Base-by-base conservation (phyloP, 2,888 invertebrate genomes). In the Sturmia bella region DNA sequence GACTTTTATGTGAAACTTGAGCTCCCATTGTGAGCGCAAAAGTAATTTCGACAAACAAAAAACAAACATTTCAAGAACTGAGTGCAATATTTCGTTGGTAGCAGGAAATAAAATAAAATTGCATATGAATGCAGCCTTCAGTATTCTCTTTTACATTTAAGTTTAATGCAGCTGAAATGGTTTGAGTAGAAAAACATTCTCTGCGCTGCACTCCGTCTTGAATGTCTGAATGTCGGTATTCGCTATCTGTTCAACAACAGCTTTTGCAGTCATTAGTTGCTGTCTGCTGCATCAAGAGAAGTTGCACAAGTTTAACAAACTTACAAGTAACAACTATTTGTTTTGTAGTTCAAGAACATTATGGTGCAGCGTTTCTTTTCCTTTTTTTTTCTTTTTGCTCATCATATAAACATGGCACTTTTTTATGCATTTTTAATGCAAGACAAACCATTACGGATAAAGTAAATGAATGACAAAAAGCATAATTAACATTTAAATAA, bases 81-180 rank as follows among this genome's bases (percentile, higher is more conserved):
- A 24, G 52, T 66, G 39, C 13, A 41, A 12, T 27, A 19, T 24
- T 39, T 52, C 17, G 3, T 41, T 48, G 13, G 21, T 12, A 50
- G 6, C 39, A 43, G 69, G 69, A 69, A 45, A 48, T 57, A 21
- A 48, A 50, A 70, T 50, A 17, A 59, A 70, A 59, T 57, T 59
- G 59, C 57, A 17, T 70, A n/a, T 50, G 15, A 50, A 59, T 50
- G 39, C 21, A 37, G 24, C 45, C 19, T 15, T 19, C 24, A 39
- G 12, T 59, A 39, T 15, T 17, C 0, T 32, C 4, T 66, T 41
- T 54, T n/a, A 3, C 11, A 50, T 21, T 50, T 13, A 24, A 48
- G 21, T 50, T 21, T 39, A 11, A 21, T 64, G 41, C 66, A 66
- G 15, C 24, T 32, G 12, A 52, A 54, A 39, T 17, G 27, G 3